Percentiles rank a stretch among this genome's conserved stretches.
phyloP scores from a whole-genome alignment of 2,797 vertebrate genomes.

The Pipistrellus nathusii region DNA sequence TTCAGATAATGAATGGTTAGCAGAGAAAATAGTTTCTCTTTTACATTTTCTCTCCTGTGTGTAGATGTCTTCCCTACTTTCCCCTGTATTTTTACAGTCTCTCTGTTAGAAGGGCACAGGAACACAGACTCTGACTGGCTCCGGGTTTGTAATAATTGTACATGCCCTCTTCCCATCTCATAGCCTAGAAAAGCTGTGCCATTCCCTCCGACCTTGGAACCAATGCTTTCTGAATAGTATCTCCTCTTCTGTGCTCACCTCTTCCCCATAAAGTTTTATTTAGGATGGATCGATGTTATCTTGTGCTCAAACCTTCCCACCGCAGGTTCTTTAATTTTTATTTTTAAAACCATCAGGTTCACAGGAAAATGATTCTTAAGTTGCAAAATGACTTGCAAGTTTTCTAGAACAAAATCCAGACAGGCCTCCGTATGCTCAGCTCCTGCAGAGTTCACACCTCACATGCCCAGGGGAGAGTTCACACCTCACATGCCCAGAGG shows the following conservation, averaged over 20 bases:
- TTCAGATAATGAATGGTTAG: slow-evolving; percentile 53
- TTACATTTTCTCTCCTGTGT: neutral
- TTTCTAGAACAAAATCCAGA: slow-evolving; percentile 52
- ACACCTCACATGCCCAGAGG: slow-evolving; percentile 79
- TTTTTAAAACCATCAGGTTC: slow-evolving; percentile 56
- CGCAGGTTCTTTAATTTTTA: neutral
- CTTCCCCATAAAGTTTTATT: neutral
- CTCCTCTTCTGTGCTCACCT: neutral
- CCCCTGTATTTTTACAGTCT: neutral
- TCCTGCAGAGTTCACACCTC: slow-evolving; percentile 68
- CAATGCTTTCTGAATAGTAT: neutral
- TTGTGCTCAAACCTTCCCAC: slow-evolving; percentile 7
- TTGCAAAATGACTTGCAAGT: neutral
- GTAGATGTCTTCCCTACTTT: slow-evolving; percentile 1
- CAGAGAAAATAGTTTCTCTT: neutral
- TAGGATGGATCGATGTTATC: slow-evolving; percentile 28
- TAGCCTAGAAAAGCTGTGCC: neutral
- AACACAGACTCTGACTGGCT: neutral
- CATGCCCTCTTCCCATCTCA: neutral
- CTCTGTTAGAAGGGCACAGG: neutral
- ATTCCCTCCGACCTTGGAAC: neutral
- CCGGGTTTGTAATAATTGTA: neutral
- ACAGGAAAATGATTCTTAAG: slow-evolving; percentile 45
- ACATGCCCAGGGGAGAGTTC: slow-evolving; percentile 79
- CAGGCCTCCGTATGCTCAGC: neutral